These are phyloP conservation scores for Rallus crepitans DNA, from an alignment of 2,797 vertebrate species.

Conservation along the genomic window DNA sequence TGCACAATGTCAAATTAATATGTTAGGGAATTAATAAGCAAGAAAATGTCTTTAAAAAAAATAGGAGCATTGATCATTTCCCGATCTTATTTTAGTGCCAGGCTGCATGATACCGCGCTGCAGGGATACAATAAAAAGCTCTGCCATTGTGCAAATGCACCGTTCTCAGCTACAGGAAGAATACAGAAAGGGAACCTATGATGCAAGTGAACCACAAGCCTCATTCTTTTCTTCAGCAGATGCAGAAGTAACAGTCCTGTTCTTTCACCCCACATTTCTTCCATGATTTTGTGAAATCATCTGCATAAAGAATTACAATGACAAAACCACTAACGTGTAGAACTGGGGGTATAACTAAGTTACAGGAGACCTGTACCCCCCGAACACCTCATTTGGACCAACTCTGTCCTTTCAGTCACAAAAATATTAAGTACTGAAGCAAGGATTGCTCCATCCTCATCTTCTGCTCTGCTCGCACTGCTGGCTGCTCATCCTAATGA, in stretches of 20 bases:
- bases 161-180: background rate
- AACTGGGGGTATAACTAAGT: background rate
- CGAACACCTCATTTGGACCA: background rate
- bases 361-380: background rate
- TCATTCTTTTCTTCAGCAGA: slow-evolving; percentile 25
- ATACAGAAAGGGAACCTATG: slow-evolving; percentile 36
- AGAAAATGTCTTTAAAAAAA: background rate
- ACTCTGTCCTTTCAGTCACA: background rate
- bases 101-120: background rate
- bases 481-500: background rate
- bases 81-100: background rate
- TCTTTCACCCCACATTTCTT: background rate
- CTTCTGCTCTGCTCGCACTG: background rate
- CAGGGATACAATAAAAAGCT: background rate
- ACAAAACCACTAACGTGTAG: background rate
- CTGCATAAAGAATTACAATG: background rate
- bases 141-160: background rate
- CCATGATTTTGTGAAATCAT: background rate
- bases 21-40: background rate
- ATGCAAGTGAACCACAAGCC: slow-evolving; percentile 48
- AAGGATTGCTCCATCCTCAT: background rate
- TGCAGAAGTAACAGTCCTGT: background rate
- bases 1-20: background rate
- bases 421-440: background rate
- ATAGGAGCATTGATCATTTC: background rate